Evolutionary conservation across 2,797 vertebrate species (phyloP), one percentile per base, ranked within the genome.

Genomic region (Melopsittacus undulatus): DNA sequence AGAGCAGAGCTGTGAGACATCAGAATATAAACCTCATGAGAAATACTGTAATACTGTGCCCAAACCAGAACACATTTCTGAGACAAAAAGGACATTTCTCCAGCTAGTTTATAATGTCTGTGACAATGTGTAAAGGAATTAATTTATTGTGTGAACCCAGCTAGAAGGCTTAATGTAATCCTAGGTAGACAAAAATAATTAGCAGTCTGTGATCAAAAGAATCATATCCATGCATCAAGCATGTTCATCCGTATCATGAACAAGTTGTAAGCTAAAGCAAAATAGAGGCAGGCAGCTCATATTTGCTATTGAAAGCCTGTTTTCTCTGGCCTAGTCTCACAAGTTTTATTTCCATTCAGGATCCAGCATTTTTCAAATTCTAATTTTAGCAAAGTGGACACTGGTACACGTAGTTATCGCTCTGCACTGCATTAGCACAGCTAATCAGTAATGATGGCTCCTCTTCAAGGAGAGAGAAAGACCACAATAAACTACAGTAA

Each of bases 401-500:
- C 11, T 26, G 7, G 45, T 78, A 38, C 27, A 42, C 19, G 34
- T n/a, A 68, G 13, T 48, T 82, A 38, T 62, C 74, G 59, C 48
- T 59, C 13, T 24, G 13, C 34, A 32, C 21, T 85, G 18, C 49
- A 43, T 75, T 92, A 83, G 42, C 54, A n/a, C 64, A 78, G 62
- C 32, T 92, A 75, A 63, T 92, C 83, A 76, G 49, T 69, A 90
- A 67, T 69, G 67, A 85, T 88, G 5, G 2, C 68, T 51, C 32
- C 64, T 82, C 34, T 59, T 92, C 80, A 88, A 79, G 77, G 82
- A 85, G 81, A 94, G 15, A 91, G 62, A 68, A 95, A 89, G 49
- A 48, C 82, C 56, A 93, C 83, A 94, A 61, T 67, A 94, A 95
- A 95, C 70, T 89, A 85, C 70, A 64, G 19, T 95, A 85, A 94